These are phyloP conservation scores for Melanotaenia nigrans DNA, from an alignment of 2,797 vertebrate species.

Conservation along the genomic window DNA sequence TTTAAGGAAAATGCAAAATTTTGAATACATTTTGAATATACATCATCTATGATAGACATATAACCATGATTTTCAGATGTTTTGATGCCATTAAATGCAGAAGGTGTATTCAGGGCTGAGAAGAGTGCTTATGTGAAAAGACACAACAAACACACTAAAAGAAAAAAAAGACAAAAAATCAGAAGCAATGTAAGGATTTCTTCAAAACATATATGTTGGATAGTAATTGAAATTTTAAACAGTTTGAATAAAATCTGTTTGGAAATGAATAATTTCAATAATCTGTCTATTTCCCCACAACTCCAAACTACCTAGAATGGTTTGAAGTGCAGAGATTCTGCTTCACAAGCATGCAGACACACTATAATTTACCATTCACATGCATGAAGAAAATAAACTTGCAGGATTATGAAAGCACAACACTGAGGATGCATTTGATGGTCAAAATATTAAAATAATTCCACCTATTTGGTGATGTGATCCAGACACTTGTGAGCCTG, in stretches of 20 bases:
- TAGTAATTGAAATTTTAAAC: slow-evolving; percentile 6
- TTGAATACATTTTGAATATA: slow-evolving; percentile 36
- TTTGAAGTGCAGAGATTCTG: slow-evolving; percentile 68
- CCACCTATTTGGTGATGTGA: slow-evolving; percentile 81
- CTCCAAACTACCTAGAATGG: slow-evolving; percentile 66
- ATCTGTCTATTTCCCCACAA: slow-evolving; percentile 49
- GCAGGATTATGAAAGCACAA: slow-evolving; percentile 70
- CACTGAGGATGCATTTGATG: slow-evolving; percentile 76
- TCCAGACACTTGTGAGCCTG: slow-evolving; percentile 79
- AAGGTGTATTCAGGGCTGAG: slow-evolving; percentile 53
- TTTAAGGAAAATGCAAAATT: slow-evolving; percentile 42
- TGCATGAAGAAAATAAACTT: slow-evolving; percentile 70
- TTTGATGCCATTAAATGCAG: slow-evolving; percentile 53
- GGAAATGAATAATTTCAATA: slow-evolving; percentile 43
- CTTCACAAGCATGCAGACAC: slow-evolving; percentile 73
- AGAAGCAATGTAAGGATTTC: slow-evolving; percentile 19
- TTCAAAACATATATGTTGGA: neutral
- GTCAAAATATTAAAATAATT: slow-evolving; percentile 79
- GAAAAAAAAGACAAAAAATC: slow-evolving; percentile 31
- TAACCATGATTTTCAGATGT: slow-evolving; percentile 56
- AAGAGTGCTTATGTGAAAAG: slow-evolving; percentile 46
- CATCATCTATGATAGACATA: neutral
- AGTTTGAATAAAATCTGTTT: slow-evolving; percentile 41
- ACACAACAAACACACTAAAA: slow-evolving; percentile 59
- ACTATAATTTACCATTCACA: slow-evolving; percentile 70